phyloP scores from a whole-genome alignment of 2,113 vertebrate genomes.

The Daubentonia madagascariensis region DNA sequence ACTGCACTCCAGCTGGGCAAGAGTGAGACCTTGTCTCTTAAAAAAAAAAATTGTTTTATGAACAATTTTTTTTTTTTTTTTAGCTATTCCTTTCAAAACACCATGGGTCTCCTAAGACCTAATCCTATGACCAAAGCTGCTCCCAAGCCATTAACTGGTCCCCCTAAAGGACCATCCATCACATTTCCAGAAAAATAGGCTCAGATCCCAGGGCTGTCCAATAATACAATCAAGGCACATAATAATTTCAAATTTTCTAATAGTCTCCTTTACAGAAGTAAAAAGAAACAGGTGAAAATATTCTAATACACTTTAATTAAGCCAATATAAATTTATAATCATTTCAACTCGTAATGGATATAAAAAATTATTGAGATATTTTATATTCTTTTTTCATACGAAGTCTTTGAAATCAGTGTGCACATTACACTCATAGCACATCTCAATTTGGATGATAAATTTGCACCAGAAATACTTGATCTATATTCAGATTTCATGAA shows the following conservation, averaged over 20 bases:
- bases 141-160: background rate
- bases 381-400: background rate
- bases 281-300: background rate
- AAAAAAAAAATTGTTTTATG: no score
- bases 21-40: no score
- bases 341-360: background rate
- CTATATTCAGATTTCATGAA: background rate
- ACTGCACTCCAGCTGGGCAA: background rate
- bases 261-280: background rate
- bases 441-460: background rate
- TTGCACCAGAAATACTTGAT: background rate
- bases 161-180: background rate
- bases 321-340: background rate
- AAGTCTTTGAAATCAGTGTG: background rate
- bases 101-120: background rate
- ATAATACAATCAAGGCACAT: rapidly evolving
- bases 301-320: background rate
- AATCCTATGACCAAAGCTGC: background rate
- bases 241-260: background rate
- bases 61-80: background rate
- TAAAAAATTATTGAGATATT: background rate
- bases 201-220: background rate
- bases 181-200: background rate
- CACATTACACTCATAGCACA: background rate
- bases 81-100: background rate